A percentile compares a stretch with the other conserved stretches of the same genome.
Conservation (phyloP, 2,888 invertebrate genomes). For the Agrenia bidenticulata region DNA sequence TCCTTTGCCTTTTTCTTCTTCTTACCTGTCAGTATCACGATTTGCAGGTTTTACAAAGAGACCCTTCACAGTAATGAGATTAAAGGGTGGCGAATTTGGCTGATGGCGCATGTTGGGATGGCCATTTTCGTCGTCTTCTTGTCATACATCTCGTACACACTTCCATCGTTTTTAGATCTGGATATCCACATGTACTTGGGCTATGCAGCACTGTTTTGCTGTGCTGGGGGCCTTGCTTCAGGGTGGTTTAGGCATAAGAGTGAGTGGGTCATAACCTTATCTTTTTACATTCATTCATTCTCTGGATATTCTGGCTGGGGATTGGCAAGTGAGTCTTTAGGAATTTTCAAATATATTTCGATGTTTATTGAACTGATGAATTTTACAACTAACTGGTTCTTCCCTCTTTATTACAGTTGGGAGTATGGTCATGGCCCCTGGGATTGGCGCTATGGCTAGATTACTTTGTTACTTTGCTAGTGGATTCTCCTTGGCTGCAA, state of each 20-base stretch:
- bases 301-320: constrained; percentile 33
- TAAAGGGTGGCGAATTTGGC: constrained; percentile 35
- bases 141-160: constrained; percentile 31
- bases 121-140: constrained; percentile 21
- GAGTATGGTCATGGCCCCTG: constrained; percentile 27
- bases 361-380: too few species aligned
- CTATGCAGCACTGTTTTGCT: constrained; percentile 27
- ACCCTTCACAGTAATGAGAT: constrained; percentile 28
- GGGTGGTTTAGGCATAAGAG: constrained; percentile 32
- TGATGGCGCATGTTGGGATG: constrained; percentile 30
- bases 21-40: constrained; percentile 29
- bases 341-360: too few species aligned
- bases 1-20: constrained; percentile 39
- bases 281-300: constrained; percentile 27
- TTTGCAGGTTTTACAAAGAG: constrained; percentile 39
- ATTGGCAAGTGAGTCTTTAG: constrained; percentile 22
- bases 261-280: neutral
- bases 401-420: constrained; percentile 22
- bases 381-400: too few species aligned
- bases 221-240: constrained; percentile 26
- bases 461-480: constrained; percentile 26
- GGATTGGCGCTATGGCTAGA: constrained; percentile 17
- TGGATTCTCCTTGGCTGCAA: constrained; percentile 29
- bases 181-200: constrained; percentile 26
- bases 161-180: constrained; percentile 21